Percentiles rank a stretch among this genome's conserved stretches.
These are phyloP conservation scores for Coelinius sp. DNA, from an alignment of 2,888 invertebrate genomes.

Conservation along the genomic window DNA sequence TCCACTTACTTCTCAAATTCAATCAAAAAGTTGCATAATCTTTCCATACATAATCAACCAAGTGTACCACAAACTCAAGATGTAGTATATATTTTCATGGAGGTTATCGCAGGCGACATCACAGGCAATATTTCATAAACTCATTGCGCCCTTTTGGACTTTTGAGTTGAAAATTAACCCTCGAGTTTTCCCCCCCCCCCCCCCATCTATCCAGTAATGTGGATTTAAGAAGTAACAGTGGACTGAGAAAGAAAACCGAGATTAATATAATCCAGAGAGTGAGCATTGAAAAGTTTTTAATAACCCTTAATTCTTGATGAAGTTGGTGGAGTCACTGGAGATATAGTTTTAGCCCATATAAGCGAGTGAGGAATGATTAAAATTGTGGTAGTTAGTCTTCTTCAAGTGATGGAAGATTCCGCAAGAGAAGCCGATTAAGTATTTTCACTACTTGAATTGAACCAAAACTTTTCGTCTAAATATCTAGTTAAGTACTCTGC, in stretches of 20 bases:
- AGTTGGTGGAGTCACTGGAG: conserved; percentile 51
- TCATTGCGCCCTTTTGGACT: conserved; percentile 39
- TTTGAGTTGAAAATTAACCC: conserved; percentile 2
- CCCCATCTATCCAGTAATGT: not conserved
- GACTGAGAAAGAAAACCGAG: conserved; percentile 31
- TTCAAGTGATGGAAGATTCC: conserved; percentile 24
- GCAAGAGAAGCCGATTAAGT: conserved; percentile 32
- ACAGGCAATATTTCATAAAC: conserved; percentile 61
- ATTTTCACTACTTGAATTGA: conserved; percentile 20
- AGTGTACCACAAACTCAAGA: conserved; percentile 1
- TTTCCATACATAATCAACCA: conserved; percentile 5
- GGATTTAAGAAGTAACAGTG: conserved; percentile 18
- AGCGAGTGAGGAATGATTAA: conserved; percentile 5
- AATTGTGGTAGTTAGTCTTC: conserved; percentile 18
- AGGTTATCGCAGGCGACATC: conserved; percentile 63
- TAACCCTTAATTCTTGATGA: conserved; percentile 65
- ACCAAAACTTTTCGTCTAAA: conserved; percentile 11
- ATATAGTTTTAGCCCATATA: conserved; percentile 28
- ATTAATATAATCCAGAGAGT: conserved; percentile 61
- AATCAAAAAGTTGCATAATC: not conserved
- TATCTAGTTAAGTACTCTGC: conserved; percentile 13
- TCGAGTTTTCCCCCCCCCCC: not conserved
- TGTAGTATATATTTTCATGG: conserved; percentile 53
- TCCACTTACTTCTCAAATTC: not conserved
- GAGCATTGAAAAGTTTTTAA: conserved; percentile 64